phyloP scores from a whole-genome alignment of 53 echinoderm and acorn worm species.

The Mesocentrotus franciscanus region DNA sequence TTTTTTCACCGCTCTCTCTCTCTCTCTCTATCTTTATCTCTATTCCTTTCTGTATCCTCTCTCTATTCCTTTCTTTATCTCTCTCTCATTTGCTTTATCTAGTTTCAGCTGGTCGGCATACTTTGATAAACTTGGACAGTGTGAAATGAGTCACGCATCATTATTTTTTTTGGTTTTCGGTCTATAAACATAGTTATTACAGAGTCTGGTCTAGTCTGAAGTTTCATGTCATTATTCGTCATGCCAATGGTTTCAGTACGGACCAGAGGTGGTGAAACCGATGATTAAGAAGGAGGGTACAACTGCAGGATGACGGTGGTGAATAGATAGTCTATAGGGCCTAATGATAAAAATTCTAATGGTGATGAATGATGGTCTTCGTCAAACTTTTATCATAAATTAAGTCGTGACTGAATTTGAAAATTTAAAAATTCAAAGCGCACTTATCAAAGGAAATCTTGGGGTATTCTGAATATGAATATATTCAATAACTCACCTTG shows the following conservation, averaged over 20 bases:
- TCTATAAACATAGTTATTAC: constrained; percentile 7
- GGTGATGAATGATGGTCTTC: background rate
- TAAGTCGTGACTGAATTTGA: background rate
- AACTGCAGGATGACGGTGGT: background rate
- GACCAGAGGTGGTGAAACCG: background rate
- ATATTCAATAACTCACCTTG: background rate
- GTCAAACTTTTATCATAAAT: too few species aligned
- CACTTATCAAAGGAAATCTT: background rate
- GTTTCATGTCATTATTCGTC: background rate
- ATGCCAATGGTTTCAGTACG: background rate
- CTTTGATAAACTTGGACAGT: constrained; percentile 36
- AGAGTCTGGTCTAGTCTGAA: background rate
- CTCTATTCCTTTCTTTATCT: background rate
- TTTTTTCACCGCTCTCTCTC: background rate
- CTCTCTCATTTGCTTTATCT: background rate
- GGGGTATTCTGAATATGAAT: background rate
- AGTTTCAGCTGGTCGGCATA: background rate
- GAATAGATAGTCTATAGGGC: too few species aligned
- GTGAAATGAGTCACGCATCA: constrained; percentile 39
- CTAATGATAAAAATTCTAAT: too few species aligned
- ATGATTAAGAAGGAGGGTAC: background rate
- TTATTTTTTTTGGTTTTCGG: background rate
- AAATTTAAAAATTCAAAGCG: background rate
- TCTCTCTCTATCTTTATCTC: background rate
- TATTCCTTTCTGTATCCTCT: background rate